Base-by-base conservation (phyloP, 2,797 vertebrate genomes). In the Anas flavirostris region DNA sequence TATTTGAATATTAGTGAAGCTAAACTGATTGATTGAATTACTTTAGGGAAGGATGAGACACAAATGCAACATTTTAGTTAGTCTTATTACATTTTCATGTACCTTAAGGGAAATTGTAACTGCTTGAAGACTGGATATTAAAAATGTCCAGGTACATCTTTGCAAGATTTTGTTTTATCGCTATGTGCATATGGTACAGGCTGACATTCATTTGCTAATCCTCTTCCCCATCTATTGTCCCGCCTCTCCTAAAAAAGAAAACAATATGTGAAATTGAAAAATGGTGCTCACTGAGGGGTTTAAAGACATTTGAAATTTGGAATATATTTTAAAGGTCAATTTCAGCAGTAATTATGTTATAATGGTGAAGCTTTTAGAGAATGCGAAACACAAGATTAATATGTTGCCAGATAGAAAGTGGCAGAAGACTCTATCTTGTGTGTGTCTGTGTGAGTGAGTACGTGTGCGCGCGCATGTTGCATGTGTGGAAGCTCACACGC, bases 271-370 rank as follows among this genome's bases (percentile, higher is more conserved):
- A 97, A 97, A 97, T 96, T 98, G 97, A 98, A 98, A 97, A 98
- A 98, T 97, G 96, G 97, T 97, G 97, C 92, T 97, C 97, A 95
- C 95, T 93, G 97, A 97, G 97, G 96, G 97, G 96, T 98, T 98
- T 98, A 98, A 98, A 98, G 97, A 97, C 96, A 97, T 97, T 98
- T 97, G 96, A 97, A 98, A 98, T 98, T 97, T 97, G 96, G 97
- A 98, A 97, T 97, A 97, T 98, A 97, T 97, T 97, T 97, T 97
- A 98, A 98, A 98, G 97, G 98, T 98, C 98, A 98, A 97, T 98
- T 98, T 98, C 96, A 95, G 94, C 95, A 97, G 97, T 98, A 98
- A 98, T 98, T 97, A 97, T 95, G 96, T 98, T 98, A 97, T 97
- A 98, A 97, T 96, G 93, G 96, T 93, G 96, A 96, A 97, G 95